A percentile compares a stretch with the other conserved stretches of the same genome.
These are phyloP conservation scores for Lampris incognitus DNA, from an alignment of 2,113 vertebrate genomes.

Conservation along the genomic window DNA sequence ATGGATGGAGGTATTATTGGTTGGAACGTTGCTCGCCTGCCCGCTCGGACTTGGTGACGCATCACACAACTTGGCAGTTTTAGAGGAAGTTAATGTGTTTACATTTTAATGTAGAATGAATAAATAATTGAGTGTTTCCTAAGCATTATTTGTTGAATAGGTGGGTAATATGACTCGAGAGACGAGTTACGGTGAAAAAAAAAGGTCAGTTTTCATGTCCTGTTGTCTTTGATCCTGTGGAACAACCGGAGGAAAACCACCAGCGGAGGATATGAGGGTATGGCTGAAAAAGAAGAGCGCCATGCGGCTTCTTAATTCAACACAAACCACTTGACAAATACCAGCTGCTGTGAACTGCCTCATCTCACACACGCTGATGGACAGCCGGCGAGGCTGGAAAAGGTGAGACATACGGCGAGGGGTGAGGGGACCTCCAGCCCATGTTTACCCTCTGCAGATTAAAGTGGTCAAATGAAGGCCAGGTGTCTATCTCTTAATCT, in stretches of 20 bases:
- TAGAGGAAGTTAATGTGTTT: too few species aligned
- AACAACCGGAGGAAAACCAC: background rate
- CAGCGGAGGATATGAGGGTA: background rate
- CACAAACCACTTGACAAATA: background rate
- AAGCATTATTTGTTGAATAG: too few species aligned
- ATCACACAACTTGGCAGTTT: too few species aligned
- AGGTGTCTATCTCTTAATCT: slow-evolving; percentile 60
- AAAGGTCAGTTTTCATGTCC: background rate
- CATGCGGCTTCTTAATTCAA: slow-evolving; percentile 13
- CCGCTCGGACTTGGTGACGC: too few species aligned
- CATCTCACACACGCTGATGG: slow-evolving; percentile 4
- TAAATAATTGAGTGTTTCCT: too few species aligned
- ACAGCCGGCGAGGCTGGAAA: background rate
- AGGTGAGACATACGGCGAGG: background rate
- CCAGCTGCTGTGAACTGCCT: background rate
- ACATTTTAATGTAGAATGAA: too few species aligned
- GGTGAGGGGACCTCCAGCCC: slow-evolving; percentile 16
- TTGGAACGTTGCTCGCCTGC: too few species aligned
- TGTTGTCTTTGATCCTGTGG: background rate
- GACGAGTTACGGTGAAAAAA: too few species aligned
- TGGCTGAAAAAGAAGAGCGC: slow-evolving; percentile 10
- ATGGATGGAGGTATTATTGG: too few species aligned
- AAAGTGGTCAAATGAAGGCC: slow-evolving; percentile 30
- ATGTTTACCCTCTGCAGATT: slow-evolving; percentile 12
- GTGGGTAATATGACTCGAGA: too few species aligned